Conservation (phyloP, 2,797 vertebrate genomes). For the Spinibarbus caldwelli region DNA sequence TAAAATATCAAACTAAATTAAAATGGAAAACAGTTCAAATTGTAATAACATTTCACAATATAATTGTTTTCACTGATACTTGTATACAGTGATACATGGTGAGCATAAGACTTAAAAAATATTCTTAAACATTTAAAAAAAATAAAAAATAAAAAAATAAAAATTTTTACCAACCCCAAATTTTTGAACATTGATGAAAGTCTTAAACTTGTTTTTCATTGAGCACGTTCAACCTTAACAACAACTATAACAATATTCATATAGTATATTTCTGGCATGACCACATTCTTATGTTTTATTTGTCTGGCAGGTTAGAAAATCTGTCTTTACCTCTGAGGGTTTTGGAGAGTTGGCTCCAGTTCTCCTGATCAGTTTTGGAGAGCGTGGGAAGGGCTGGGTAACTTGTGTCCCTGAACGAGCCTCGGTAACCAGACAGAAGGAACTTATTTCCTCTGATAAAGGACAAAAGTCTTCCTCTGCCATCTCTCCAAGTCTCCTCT, state of each 20-base stretch:
- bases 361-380: constrained; percentile 71
- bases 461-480: constrained; percentile 52
- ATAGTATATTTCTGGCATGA: background rate
- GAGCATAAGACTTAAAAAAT: background rate
- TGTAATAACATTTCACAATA: background rate
- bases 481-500: constrained; percentile 64
- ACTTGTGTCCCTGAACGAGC: constrained; percentile 41
- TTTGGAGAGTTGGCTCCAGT: constrained; percentile 2
- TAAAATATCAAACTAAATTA: background rate
- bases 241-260: background rate
- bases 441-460: constrained; percentile 9
- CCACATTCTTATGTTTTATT: background rate
- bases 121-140: background rate
- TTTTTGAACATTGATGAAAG: no score
- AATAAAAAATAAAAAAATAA: background rate
- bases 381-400: constrained; percentile 72
- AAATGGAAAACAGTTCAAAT: background rate
- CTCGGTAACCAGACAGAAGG: constrained; percentile 36
- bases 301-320: background rate
- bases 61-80: background rate
- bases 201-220: background rate
- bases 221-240: background rate
- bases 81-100: background rate
- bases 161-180: background rate
- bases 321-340: constrained; percentile 61